phyloP scores from a whole-genome alignment of 2,113 vertebrate species.

The Oreotragus oreotragus region DNA sequence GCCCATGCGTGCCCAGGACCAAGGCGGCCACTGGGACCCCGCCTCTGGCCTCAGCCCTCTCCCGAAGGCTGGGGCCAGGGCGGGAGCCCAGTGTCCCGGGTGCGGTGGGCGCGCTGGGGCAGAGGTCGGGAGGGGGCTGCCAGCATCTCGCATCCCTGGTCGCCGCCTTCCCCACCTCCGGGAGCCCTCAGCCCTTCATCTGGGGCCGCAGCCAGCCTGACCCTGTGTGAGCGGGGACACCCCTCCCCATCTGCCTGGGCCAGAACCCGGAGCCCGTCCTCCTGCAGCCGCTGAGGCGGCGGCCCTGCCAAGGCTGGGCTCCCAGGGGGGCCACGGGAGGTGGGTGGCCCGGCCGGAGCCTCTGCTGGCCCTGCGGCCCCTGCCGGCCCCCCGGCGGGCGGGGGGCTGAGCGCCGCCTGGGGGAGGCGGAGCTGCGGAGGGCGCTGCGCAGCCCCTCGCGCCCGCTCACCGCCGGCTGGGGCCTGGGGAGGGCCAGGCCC shows the following conservation, averaged over 20 bases:
- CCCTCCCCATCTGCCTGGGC: rapidly evolving
- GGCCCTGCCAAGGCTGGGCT: neutral
- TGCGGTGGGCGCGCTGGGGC: rapidly evolving
- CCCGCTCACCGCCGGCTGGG: neutral
- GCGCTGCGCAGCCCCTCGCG: rapidly evolving
- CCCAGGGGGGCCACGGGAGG: rapidly evolving
- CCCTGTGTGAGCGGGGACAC: rapidly evolving
- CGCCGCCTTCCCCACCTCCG: rapidly evolving
- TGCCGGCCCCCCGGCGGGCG: rapidly evolving
- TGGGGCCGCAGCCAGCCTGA: neutral
- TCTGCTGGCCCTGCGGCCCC: rapidly evolving
- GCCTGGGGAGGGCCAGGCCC: neutral
- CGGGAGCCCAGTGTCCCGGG: neutral
- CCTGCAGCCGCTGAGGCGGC: rapidly evolving
- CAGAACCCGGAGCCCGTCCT: neutral
- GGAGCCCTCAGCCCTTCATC: neutral
- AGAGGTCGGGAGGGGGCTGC: neutral
- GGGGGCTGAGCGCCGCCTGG: neutral
- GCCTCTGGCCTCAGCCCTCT: neutral
- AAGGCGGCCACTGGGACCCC: rapidly evolving
- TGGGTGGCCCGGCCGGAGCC: neutral
- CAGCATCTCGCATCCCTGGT: rapidly evolving
- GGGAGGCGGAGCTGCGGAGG: neutral
- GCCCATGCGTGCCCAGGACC: rapidly evolving
- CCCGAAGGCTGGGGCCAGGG: neutral